Evolutionary conservation across 2,797 vertebrate genomes (phyloP).

Genomic region (Brachymystax lenok): DNA sequence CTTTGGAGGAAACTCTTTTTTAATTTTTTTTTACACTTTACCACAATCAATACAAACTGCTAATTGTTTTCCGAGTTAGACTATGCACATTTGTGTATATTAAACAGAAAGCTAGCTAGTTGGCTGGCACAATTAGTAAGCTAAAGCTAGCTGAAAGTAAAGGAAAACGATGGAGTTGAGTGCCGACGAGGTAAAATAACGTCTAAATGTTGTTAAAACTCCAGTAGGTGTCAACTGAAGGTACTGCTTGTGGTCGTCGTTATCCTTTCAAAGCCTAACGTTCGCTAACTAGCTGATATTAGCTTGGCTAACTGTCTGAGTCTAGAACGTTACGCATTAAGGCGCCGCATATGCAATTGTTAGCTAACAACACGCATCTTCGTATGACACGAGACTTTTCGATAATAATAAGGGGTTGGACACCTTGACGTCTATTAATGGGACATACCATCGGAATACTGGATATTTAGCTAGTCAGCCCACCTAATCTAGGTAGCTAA

Average conservation of each 20-base stretch:
- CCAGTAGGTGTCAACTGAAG: not conserved
- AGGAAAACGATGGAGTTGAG: constrained; percentile 94
- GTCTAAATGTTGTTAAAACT: not conserved
- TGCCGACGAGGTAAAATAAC: constrained; percentile 90
- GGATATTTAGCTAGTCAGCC: not conserved
- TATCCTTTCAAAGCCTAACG: constrained; percentile 5
- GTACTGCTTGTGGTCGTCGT: not conserved
- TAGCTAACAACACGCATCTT: not conserved
- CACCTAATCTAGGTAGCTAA: constrained; percentile 53
- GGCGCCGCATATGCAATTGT: not conserved
- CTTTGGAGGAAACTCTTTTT: constrained; percentile 31
- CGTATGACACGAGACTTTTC: not conserved
- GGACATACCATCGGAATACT: not conserved
- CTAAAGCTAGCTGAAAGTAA: constrained; percentile 72
- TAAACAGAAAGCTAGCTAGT: constrained; percentile 63
- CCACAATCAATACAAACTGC: constrained; percentile 72
- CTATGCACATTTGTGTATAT: constrained; percentile 80
- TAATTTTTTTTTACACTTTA: constrained; percentile 44
- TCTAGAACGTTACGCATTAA: not conserved
- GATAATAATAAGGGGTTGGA: not conserved
- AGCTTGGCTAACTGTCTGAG: no score
- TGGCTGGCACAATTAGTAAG: constrained; percentile 72
- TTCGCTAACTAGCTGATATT: not conserved
- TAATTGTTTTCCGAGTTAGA: constrained; percentile 72
- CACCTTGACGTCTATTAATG: not conserved